These are phyloP conservation scores for Microplitis manilae DNA, from an alignment of 2,888 invertebrate genomes.

Conservation along the genomic window DNA sequence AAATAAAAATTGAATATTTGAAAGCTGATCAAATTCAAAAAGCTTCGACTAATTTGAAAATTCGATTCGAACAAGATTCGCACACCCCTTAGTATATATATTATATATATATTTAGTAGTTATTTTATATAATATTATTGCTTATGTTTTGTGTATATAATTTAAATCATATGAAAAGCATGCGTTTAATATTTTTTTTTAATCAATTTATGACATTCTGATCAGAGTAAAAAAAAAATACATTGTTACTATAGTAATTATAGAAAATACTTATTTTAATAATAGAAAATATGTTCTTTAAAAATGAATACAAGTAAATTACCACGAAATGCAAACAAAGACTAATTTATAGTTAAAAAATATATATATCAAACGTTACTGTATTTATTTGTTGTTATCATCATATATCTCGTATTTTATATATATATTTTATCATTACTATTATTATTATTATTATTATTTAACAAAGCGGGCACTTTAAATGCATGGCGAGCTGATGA, in stretches of 20 bases:
- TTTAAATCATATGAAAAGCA: not conserved
- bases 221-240: not conserved
- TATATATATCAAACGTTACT: slow-evolving; percentile 1
- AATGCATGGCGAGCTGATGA: slow-evolving; percentile 63
- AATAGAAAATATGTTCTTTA: not conserved
- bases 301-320: not conserved
- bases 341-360: slow-evolving; percentile 1
- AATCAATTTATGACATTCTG: not conserved
- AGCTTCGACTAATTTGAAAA: no score
- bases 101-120: not conserved
- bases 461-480: slow-evolving; percentile 55
- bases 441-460: not conserved
- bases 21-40: no score
- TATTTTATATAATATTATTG: not conserved
- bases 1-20: no score
- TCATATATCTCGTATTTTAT: not conserved
- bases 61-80: no score
- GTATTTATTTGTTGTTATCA: not conserved
- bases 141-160: not conserved
- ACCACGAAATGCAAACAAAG: not conserved
- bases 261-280: slow-evolving; percentile 1
- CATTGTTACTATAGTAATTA: not conserved
- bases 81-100: no score
- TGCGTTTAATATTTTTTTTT: not conserved
- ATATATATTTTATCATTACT: slow-evolving; percentile 17